A percentile compares a stretch with the other conserved stretches of the same genome.
Conservation (phyloP, 2,888 invertebrate species). For the Rhagophthalmus giganteus region DNA sequence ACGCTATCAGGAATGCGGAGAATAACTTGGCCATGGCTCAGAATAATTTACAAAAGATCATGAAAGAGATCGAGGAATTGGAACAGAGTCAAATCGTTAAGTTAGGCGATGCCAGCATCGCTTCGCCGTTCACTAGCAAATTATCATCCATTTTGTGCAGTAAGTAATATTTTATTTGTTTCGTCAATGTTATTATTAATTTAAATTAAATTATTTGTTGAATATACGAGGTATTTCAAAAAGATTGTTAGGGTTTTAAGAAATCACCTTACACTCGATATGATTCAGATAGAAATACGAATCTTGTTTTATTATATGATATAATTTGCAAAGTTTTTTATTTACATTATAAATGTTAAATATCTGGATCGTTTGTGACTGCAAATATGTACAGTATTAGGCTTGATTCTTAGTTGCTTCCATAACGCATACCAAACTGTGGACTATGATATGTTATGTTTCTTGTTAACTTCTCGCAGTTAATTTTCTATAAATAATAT, state of each 20-base stretch:
- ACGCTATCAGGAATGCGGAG: slow-evolving; percentile 30
- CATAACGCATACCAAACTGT: no score
- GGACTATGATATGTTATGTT: no score
- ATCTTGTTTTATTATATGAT: background rate
- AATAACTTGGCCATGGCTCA: slow-evolving; percentile 49
- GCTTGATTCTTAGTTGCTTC: no score
- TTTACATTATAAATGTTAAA: background rate
- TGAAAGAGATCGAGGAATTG: slow-evolving; percentile 85
- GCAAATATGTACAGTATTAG: no score
- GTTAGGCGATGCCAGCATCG: slow-evolving; percentile 97
- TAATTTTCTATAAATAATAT: no score
- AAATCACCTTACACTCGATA: background rate
- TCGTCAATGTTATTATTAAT: slow-evolving; percentile 16
- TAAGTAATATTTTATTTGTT: slow-evolving; percentile 57
- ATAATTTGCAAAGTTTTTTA: background rate
- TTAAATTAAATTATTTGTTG: slow-evolving; percentile 3
- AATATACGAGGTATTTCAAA: background rate
- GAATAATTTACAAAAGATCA: slow-evolving; percentile 62
- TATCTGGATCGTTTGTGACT: background rate
- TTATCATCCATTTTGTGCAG: slow-evolving; percentile 94
- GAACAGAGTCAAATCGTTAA: slow-evolving; percentile 89
- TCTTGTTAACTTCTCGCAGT: no score
- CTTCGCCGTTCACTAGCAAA: slow-evolving; percentile 98
- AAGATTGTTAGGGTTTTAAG: no score
- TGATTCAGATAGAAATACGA: background rate